Evolutionary conservation across 2,797 vertebrate genomes (phyloP), one percentile per base, ranked within the genome.

Genomic region (Gallinago stenura): DNA sequence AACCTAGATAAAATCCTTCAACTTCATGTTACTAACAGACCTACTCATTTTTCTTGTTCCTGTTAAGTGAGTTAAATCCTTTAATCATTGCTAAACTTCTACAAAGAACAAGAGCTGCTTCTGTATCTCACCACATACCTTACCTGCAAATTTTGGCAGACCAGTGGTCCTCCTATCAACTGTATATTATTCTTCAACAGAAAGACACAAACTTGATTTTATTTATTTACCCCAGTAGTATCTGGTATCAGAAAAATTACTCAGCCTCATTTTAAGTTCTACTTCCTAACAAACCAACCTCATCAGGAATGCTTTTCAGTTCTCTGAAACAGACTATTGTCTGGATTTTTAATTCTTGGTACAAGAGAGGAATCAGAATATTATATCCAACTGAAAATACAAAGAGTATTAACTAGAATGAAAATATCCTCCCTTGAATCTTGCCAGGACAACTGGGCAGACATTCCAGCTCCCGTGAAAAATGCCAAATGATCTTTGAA

Each of bases 371-470:
- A 93, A 95, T 83, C 45, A 85, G 68, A 95, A 21, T 72, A 79
- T 68, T 69, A 66, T 26, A 87, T 61, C 61, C 82, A 87, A 83
- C 60, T 58, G 31, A 87, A 95, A 89, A 95, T 54, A 69, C 24
- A 93, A 57, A 41, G 26, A 45, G 41, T 65, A 91, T 83, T 69
- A 80, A 90, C 84, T 87, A 95, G 89, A 97, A 93, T 78, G 80
- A 97, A 96, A 97, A 97, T 93, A 97, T 87, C 95, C 95, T 97
- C 88, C 22, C 76, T 95, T 96, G 94, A 97, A 91, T 68, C 88
- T 83, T 92, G 93, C 97, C 95, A 31, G 88, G 93, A 97, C 97
- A 97, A 97, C 91, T 39, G 53, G 94, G 78, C 90, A 95, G 94
- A 97, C 91, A 92, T 89, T 85, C 93, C 95, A 93, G 82, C 73